Evolutionary conservation across 2,113 vertebrate species (phyloP).

Genomic region (Pterophyllum scalare): DNA sequence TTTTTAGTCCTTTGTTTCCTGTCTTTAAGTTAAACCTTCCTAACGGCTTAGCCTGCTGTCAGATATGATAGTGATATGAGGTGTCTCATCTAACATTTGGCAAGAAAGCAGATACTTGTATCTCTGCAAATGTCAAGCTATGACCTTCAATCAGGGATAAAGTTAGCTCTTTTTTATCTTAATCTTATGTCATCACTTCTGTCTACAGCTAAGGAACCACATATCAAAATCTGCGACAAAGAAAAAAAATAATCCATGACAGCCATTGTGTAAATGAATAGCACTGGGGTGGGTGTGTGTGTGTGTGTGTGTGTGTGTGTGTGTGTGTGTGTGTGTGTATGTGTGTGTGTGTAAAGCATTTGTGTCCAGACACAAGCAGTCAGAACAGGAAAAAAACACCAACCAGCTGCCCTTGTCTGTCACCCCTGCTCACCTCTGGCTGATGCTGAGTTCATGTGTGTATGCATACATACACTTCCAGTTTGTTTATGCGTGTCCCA

Average conservation of each 20-base stretch:
- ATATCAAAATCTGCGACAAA: conserved; percentile 26
- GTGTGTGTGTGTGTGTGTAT: conserved; percentile 21
- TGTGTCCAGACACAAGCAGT: conserved; percentile 60
- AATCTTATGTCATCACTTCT: background rate
- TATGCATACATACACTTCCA: conserved; percentile 14
- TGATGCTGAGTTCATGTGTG: conserved; percentile 40
- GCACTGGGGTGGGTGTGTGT: conserved; percentile 1
- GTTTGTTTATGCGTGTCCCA: conserved; percentile 25
- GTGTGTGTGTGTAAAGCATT: conserved; percentile 21
- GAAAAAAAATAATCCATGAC: conserved; percentile 18
- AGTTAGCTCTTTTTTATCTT: background rate
- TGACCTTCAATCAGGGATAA: background rate
- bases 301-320: conserved; percentile 21
- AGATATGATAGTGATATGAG: background rate
- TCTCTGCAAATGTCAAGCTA: background rate
- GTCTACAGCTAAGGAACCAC: background rate
- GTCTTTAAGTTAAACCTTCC: background rate
- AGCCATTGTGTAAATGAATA: conserved; percentile 42
- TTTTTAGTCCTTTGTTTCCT: background rate
- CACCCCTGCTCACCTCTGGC: conserved; percentile 50
- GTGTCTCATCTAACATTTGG: background rate
- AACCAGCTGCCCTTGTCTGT: conserved; percentile 69
- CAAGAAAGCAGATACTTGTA: background rate
- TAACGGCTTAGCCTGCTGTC: background rate
- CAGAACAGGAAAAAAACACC: conserved; percentile 76